Evolutionary conservation across 2,888 invertebrate genomes (phyloP).

Genomic region (Nemoura dubitans): DNA sequence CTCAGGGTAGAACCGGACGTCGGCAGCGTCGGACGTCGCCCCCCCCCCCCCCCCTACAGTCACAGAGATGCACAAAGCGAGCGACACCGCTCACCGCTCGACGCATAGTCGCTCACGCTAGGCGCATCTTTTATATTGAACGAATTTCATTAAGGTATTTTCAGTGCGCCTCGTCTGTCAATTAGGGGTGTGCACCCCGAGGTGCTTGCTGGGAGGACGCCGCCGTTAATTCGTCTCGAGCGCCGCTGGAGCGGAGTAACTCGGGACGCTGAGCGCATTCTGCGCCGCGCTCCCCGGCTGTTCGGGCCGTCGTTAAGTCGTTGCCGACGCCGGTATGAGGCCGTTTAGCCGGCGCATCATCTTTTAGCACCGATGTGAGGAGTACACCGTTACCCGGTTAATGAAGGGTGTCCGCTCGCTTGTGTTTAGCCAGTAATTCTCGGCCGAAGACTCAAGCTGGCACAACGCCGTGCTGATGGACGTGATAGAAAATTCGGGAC

Average conservation of each 20-base stretch:
- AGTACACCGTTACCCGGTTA: background rate
- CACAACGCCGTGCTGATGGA: too few species aligned
- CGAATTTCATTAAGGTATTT: constrained; percentile 4
- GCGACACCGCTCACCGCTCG: background rate
- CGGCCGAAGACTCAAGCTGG: background rate
- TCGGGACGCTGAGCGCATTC: background rate
- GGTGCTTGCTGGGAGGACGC: background rate
- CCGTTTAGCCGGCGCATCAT: background rate
- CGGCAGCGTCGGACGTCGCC: background rate
- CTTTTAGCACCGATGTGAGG: background rate
- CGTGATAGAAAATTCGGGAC: too few species aligned
- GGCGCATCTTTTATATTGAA: background rate
- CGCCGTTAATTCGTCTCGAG: too few species aligned
- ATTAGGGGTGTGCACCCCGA: background rate
- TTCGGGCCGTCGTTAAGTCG: background rate
- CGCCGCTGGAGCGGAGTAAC: background rate
- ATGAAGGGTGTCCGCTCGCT: background rate
- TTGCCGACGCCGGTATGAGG: background rate
- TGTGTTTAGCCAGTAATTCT: background rate
- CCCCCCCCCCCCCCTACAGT: too few species aligned
- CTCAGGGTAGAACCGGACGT: too few species aligned
- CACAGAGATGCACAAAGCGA: background rate
- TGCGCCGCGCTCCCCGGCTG: background rate
- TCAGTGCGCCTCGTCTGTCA: background rate
- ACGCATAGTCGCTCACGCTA: background rate